Conservation (phyloP, 2,888 invertebrate species). For the Amblyteles armatorius region DNA sequence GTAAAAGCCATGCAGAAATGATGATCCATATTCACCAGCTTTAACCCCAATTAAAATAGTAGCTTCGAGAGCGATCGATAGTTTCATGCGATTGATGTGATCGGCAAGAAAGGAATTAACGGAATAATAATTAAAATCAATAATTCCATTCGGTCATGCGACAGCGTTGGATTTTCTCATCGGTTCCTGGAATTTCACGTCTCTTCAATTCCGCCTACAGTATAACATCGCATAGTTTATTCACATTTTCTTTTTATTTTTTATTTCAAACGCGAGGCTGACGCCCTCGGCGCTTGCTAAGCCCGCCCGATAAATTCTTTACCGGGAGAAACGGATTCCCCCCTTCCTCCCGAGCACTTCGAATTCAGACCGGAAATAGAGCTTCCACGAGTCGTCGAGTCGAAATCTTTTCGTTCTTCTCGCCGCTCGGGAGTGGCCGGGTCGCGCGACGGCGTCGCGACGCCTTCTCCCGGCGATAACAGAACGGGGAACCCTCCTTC, state of each 20-base stretch:
- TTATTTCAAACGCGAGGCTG: conserved; percentile 48
- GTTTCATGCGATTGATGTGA: not conserved
- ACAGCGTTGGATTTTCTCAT: not conserved
- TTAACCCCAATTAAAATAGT: not conserved
- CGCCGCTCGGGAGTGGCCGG: conserved; percentile 26
- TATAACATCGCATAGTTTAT: conserved; percentile 40
- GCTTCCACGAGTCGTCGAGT: conserved; percentile 71
- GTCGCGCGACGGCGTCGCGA: conserved; percentile 14
- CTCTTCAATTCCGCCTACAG: not conserved
- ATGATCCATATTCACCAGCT: not conserved
- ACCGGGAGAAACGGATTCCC: conserved; percentile 50
- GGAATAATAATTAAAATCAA: not conserved
- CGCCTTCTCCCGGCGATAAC: conserved; percentile 18
- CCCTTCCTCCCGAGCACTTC: conserved; percentile 42
- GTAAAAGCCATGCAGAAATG: not conserved
- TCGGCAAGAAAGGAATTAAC: not conserved
- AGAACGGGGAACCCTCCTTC: conserved; percentile 45
- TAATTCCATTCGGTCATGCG: not conserved
- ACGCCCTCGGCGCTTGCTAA: conserved; percentile 64
- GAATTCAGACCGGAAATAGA: conserved; percentile 77
- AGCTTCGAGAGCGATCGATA: not conserved
- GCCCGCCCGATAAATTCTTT: conserved; percentile 65
- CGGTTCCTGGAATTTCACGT: not conserved
- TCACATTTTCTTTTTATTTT: conserved; percentile 50
- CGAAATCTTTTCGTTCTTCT: conserved; percentile 51